phyloP scores from a whole-genome alignment of 2,888 invertebrate genomes.

The Tricholauxania praeusta region DNA sequence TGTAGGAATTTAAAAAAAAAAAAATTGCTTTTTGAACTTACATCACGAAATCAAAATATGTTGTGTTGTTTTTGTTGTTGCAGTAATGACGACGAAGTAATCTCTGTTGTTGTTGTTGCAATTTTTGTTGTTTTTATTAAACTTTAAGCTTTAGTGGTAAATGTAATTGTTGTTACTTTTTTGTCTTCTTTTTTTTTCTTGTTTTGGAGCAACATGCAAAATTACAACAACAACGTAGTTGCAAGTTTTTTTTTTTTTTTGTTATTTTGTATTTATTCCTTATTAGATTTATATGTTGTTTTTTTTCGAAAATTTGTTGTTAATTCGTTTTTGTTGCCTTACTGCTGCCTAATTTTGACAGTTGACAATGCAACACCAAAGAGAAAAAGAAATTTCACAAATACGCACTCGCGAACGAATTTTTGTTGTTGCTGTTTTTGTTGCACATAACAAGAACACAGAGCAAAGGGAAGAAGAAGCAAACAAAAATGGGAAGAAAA shows the following conservation, averaged over 20 bases:
- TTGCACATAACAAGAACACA: not conserved
- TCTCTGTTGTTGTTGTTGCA: constrained; percentile 3
- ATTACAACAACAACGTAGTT: not conserved
- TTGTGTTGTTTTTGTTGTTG: not conserved
- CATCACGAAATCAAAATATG: not conserved
- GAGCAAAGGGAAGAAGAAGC: not conserved
- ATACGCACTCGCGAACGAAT: not conserved
- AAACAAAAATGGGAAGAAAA: not conserved
- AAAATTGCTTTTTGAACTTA: not conserved
- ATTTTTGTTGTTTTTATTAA: not conserved
- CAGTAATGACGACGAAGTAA: constrained; percentile 1
- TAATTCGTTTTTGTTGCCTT: constrained; percentile 10
- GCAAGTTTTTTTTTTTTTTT: constrained; percentile 2
- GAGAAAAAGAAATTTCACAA: constrained; percentile 13
- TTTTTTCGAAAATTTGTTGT: not conserved
- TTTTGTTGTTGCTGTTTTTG: constrained; percentile 11
- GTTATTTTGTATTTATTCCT: not conserved
- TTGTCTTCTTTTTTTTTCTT: not conserved
- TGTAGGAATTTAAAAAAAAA: not conserved
- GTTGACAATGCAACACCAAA: constrained; percentile 9
- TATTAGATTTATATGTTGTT: too few species aligned
- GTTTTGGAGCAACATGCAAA: too few species aligned
- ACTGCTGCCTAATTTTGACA: constrained; percentile 30
- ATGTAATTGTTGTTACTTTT: not conserved
- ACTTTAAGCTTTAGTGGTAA: too few species aligned